Evolutionary conservation across 1,140 invertebrate genomes (phyloP).

Genomic region (Leptopilina boulardi): DNA sequence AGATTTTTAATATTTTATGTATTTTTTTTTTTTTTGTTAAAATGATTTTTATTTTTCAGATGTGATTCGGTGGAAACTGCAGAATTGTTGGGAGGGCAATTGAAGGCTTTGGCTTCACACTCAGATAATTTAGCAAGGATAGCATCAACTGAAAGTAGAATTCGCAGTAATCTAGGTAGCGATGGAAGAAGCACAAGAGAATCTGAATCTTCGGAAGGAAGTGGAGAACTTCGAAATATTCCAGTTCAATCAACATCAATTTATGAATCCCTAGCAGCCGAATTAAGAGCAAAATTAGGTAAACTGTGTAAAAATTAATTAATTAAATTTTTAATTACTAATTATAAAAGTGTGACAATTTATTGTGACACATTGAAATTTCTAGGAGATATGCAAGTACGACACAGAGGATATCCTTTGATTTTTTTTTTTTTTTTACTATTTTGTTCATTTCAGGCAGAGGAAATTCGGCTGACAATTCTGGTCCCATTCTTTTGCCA

Average conservation of each 20-base stretch:
- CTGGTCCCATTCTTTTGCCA: slow-evolving; percentile 89
- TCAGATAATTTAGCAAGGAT: slow-evolving; percentile 93
- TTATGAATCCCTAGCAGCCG: slow-evolving; percentile 94
- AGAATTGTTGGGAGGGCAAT: slow-evolving; percentile 86
- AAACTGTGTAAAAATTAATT: slow-evolving; percentile 1
- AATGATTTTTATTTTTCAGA: slow-evolving; percentile 63
- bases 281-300: slow-evolving; percentile 90
- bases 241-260: slow-evolving; percentile 81
- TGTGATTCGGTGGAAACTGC: slow-evolving; percentile 97
- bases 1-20: background rate
- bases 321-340: background rate
- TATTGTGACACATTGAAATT: background rate
- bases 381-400: background rate
- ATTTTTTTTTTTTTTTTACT: background rate
- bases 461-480: slow-evolving; percentile 70
- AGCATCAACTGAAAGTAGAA: slow-evolving; percentile 78
- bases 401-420: slow-evolving; percentile 24
- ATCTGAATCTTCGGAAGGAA: slow-evolving; percentile 82
- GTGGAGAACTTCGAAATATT: slow-evolving; percentile 80
- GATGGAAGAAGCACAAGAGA: slow-evolving; percentile 85
- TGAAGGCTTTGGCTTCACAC: slow-evolving; percentile 87
- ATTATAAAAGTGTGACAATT: background rate
- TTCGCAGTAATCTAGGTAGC: slow-evolving; percentile 83
- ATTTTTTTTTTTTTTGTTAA: too few relatives aligned
- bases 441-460: slow-evolving; percentile 62